Evolutionary conservation across 2,113 vertebrate species (phyloP), one percentile per base, ranked within the genome.

Genomic region (Takifugu flavidus): DNA sequence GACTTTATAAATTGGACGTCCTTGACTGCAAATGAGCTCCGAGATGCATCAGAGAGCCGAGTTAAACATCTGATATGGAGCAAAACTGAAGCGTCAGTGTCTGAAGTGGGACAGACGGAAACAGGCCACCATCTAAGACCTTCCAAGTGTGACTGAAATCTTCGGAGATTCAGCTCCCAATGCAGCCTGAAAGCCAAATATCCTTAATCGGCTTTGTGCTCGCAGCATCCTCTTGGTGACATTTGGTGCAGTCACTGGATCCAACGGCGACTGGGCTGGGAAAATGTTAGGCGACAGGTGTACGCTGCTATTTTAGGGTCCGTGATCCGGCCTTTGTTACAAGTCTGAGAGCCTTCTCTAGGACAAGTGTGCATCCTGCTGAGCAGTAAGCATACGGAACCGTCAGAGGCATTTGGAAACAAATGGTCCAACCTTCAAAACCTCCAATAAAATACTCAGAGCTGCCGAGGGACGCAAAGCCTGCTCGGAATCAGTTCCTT

Each of bases 201-300:
- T 34, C n/a, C 70, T 49, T 57, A 62, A 59, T 62, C 39, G 39
- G 70, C 67, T 80, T 62, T 51, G 54, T 54, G 59, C 6, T 58
- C 46, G 54, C 75, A 70, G 57, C 65, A 20, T 64, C 49, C 26
- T 42, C 47, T 74, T 10, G 51, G 70, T 78, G 70, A 78, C 66
- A 82, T 78, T 84, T 78, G 79, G 49, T 62, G 58, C 39, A 15
- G 56, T 58, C 57, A 31, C 27, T 10, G 43, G 53, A 62, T 67
- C 53, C 56, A 67, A 55, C 34, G 49, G 62, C 25, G 44, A 62
- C 49, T 71, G 13, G 42, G 65, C 67, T 65, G 73, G 20, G 59
- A 57, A 66, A 79, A 79, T 63, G 64, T 73, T 71, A 69, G 51
- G 20, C 15, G 68, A 65, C 82, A 87, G 79, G 65, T 82, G 81